Evolutionary conservation across 2,888 invertebrate species (phyloP), one percentile per base, ranked within the genome.

Genomic region (Serrognathus titanus): DNA sequence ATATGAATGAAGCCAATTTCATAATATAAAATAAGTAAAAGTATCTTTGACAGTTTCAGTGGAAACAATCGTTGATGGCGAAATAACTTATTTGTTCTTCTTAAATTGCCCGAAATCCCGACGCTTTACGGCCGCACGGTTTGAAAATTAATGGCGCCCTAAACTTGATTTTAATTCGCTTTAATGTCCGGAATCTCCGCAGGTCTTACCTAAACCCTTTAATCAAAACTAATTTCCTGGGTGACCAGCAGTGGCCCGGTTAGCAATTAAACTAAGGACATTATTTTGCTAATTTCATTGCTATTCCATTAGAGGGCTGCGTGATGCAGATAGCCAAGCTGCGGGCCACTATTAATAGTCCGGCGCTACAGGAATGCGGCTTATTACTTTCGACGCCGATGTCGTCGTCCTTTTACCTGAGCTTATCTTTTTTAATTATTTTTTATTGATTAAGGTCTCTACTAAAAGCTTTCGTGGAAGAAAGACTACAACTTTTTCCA

Each of bases 201-300:
- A 51, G 56, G 51, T 56, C 51, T 56, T 56, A 56, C 51, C 56
- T 56, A 56, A 56, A 56, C 53, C 67, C 71, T 66, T 74, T 75
- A 75, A 75, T 75, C 75, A 75, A 74, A 75, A 74, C 71, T 75
- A 75, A 75, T 75, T 75, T 75, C 72, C 72, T 69, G 71, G 71
- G 68, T 67, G 67, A 67, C 67, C 67, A 66, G 62, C 64, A 59
- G 62, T 61, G 61, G 66, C 62, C 64, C 65, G 62, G 61, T 65
- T 63, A 60, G 75, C 76, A 77, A 77, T 77, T 76, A 77, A 77
- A 76, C 75, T 75, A 76, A 75, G 75, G 75, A 76, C 76, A 76
- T 77, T 76, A 77, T 77, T 76, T 77, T 75, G 72, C 76, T 77
- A 77, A 77, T 77, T 77, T 76, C 76, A 77, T 77, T 77, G 77